These are phyloP conservation scores for Pachypeltis micranthus DNA, from an alignment of 1,140 invertebrate species.

Conservation along the genomic window DNA sequence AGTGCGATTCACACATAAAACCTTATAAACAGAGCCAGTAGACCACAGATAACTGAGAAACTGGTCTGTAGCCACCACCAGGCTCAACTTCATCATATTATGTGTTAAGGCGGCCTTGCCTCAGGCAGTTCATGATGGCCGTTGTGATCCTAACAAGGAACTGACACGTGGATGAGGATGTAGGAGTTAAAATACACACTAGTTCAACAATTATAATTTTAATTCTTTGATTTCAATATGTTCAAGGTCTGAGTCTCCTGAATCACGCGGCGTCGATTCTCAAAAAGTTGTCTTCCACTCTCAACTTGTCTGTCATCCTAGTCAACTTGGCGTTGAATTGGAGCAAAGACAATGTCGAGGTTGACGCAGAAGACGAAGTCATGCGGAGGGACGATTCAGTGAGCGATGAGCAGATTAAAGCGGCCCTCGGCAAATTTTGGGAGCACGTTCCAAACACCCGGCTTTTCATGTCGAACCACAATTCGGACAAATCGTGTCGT, in stretches of 20 bases:
- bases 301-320: constrained; percentile 13
- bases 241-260: constrained; percentile 25
- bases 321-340: constrained; percentile 22
- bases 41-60: too few relatives aligned
- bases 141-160: too few relatives aligned
- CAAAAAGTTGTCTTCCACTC: constrained; percentile 18
- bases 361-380: background rate
- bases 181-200: too few relatives aligned
- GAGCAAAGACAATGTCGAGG: constrained; percentile 8
- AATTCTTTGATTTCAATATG: constrained; percentile 6
- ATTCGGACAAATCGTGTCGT: background rate
- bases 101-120: too few relatives aligned
- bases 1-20: too few relatives aligned
- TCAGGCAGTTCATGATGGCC: too few relatives aligned
- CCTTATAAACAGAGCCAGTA: too few relatives aligned
- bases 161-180: too few relatives aligned
- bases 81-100: too few relatives aligned
- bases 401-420: constrained; percentile 17
- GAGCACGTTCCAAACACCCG: constrained; percentile 23
- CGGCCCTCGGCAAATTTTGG: constrained; percentile 27
- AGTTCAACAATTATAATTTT: too few relatives aligned
- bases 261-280: constrained; percentile 21
- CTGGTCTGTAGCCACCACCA: too few relatives aligned
- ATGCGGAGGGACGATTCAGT: background rate
- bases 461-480: constrained; percentile 13